Evolutionary conservation across 1,140 invertebrate genomes (phyloP).

Genomic region (Monomorium pharaonis): DNA sequence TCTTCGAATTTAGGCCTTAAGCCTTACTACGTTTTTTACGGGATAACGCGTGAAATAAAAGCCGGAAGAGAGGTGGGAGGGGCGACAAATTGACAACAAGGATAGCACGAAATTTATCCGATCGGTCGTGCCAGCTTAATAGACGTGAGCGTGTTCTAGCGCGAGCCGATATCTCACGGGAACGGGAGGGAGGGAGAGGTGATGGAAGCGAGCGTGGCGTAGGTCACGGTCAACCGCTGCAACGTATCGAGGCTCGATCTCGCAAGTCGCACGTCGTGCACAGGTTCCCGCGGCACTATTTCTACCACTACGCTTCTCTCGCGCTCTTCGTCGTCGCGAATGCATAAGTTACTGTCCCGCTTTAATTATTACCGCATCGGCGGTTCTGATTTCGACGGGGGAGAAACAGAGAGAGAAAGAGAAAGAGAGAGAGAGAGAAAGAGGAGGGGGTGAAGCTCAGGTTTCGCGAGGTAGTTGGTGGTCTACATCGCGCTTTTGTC

Average conservation of each 20-base stretch:
- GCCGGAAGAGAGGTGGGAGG: neutral
- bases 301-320: slow-evolving; percentile 17
- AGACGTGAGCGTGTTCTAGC: slow-evolving; percentile 38
- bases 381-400: slow-evolving; percentile 51
- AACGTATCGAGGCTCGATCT: slow-evolving; percentile 62
- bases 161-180: slow-evolving; percentile 38
- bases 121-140: slow-evolving; percentile 19
- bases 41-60: neutral
- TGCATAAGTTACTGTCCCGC: slow-evolving; percentile 46
- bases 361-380: slow-evolving; percentile 53
- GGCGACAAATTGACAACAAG: neutral
- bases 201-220: slow-evolving; percentile 56
- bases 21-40: neutral
- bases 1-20: neutral
- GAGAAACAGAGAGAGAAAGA: no score
- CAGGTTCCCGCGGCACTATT: slow-evolving; percentile 47
- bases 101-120: neutral
- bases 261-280: slow-evolving; percentile 27
- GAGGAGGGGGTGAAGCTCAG: no score
- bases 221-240: slow-evolving; percentile 71
- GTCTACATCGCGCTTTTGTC: slow-evolving; percentile 58
- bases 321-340: slow-evolving; percentile 1
- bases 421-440: no score
- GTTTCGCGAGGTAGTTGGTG: neutral
- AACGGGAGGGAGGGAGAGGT: neutral